Evolutionary conservation across 2,888 invertebrate species (phyloP).

Genomic region (Latrodectus elegans): DNA sequence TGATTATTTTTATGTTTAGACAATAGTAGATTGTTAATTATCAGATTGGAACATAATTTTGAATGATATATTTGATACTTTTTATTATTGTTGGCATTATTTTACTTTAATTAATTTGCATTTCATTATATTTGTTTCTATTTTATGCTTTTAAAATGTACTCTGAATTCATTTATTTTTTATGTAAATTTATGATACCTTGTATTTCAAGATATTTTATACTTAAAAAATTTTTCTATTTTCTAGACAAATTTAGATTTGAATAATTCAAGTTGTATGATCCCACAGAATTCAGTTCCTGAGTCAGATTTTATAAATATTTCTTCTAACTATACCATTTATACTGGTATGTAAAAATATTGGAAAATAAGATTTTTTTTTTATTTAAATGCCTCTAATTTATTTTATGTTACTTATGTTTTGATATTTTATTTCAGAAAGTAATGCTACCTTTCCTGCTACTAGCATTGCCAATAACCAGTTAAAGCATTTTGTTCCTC

Average conservation of each 20-base stretch:
- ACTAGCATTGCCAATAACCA: slow-evolving; percentile 20
- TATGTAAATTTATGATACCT: not conserved
- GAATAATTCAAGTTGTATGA: slow-evolving; percentile 6
- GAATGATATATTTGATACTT: no score
- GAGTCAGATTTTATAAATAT: slow-evolving; percentile 40
- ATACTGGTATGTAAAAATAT: slow-evolving; percentile 29
- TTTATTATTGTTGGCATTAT: no score
- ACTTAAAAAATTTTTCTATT: not conserved
- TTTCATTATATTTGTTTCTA: no score
- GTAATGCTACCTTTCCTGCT: slow-evolving; percentile 11
- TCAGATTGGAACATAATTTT: no score
- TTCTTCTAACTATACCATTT: slow-evolving; percentile 21
- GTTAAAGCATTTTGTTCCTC: slow-evolving; percentile 22
- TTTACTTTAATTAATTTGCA: no score
- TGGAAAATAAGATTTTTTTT: not conserved
- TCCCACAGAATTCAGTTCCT: slow-evolving; percentile 26
- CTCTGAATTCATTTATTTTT: no score
- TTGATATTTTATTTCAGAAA: slow-evolving; percentile 27
- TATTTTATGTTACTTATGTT: slow-evolving; percentile 2
- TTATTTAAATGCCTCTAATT: not conserved
- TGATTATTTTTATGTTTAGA: no score
- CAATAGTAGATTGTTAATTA: no score
- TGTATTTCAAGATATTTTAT: not conserved
- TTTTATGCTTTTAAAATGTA: no score
- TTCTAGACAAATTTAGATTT: slow-evolving; percentile 38